Percentiles rank a stretch among this genome's conserved stretches.
Evolutionary conservation across 1,140 invertebrate genomes (phyloP).

Genomic region (Aphidius gifuensis): DNA sequence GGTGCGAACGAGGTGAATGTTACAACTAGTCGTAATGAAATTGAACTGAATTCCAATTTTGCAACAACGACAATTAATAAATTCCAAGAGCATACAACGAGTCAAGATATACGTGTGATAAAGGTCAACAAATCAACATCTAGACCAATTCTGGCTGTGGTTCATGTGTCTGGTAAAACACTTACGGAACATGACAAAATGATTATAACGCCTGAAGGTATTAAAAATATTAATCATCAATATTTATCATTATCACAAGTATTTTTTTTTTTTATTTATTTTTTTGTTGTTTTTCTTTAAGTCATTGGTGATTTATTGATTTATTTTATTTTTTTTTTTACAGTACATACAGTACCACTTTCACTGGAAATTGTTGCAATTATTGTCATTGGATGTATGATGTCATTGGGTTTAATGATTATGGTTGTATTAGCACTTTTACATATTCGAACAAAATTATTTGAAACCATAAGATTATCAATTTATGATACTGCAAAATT

Average conservation of each 20-base stretch:
- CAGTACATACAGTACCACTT: conserved; percentile 28
- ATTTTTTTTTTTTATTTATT: not conserved
- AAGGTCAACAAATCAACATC: conserved; percentile 21
- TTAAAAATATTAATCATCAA: not conserved
- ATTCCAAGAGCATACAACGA: conserved; percentile 2
- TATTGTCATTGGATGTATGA: conserved; percentile 47
- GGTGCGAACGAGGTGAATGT: too few species aligned
- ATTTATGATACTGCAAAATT: conserved; percentile 42
- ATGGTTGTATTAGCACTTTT: conserved; percentile 45
- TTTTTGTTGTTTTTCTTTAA: not conserved
- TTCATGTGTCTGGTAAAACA: conserved; percentile 25
- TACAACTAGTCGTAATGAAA: conserved; percentile 1
- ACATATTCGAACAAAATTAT: conserved; percentile 45
- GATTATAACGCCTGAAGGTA: conserved; percentile 25
- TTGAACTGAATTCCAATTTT: not conserved
- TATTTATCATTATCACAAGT: not conserved
- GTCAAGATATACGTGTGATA: not conserved
- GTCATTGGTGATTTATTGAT: not conserved
- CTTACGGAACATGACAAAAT: conserved; percentile 20
- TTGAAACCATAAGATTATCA: conserved; percentile 45
- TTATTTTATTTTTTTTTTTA: conserved; percentile 12
- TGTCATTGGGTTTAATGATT: conserved; percentile 46
- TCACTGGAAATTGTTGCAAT: conserved; percentile 44
- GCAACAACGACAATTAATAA: conserved; percentile 10
- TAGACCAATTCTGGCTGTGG: conserved; percentile 23